Evolutionary conservation across 2,797 vertebrate species (phyloP).

Genomic region (Oreonectes daqikongensis): DNA sequence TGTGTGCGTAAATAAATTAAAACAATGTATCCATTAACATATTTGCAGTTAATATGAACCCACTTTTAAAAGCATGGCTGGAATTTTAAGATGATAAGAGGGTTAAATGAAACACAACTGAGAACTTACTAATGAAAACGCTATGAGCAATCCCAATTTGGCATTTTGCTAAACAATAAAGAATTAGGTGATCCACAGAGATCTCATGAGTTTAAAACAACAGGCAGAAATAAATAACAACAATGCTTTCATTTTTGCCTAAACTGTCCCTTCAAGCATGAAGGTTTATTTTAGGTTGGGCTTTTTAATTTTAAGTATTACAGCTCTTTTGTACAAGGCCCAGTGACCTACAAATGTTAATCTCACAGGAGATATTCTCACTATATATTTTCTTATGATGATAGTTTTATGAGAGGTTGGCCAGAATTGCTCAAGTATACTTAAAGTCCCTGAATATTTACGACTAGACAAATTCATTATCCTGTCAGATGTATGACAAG

Average conservation of each 20-base stretch:
- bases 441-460: background rate
- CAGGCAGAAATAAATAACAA: background rate
- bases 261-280: background rate
- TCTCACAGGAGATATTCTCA: conserved; percentile 1
- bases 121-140: too few species aligned
- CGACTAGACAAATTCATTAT: conserved; percentile 25
- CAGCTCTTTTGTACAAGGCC: background rate
- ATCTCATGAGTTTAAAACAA: background rate
- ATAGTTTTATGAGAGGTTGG: conserved; percentile 2
- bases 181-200: background rate
- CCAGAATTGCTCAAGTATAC: background rate
- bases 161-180: too few species aligned
- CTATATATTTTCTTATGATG: background rate
- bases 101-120: too few species aligned
- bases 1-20: too few species aligned
- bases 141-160: too few species aligned
- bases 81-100: too few species aligned
- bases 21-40: too few species aligned
- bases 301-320: conserved; percentile 15
- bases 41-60: too few species aligned
- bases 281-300: conserved; percentile 5
- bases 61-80: too few species aligned
- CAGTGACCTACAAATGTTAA: conserved; percentile 22
- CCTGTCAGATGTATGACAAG: conserved; percentile 35
- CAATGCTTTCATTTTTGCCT: background rate